Conservation (phyloP, 2,797 vertebrate genomes). For the Acanthurus leucopareius region DNA sequence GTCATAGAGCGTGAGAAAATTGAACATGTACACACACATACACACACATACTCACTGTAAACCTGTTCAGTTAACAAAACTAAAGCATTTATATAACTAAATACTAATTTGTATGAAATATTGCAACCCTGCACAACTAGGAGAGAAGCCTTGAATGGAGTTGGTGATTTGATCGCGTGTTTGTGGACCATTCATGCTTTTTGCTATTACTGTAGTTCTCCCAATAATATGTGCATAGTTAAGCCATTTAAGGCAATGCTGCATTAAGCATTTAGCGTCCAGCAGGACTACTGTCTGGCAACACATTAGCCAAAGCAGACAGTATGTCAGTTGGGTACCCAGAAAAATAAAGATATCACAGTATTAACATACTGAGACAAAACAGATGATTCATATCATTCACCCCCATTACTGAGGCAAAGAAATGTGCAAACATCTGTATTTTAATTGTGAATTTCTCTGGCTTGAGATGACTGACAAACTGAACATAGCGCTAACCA, state of each 20-base stretch:
- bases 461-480: too few relatives aligned
- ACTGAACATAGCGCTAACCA: too few relatives aligned
- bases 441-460: not conserved
- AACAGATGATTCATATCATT: not conserved
- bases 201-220: not conserved
- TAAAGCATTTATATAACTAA: not conserved
- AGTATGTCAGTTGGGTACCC: not conserved
- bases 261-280: not conserved
- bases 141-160: not conserved
- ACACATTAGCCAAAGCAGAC: not conserved
- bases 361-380: not conserved
- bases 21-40: not conserved
- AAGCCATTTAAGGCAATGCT: not conserved
- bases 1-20: constrained; percentile 55
- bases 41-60: not conserved
- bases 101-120: not conserved
- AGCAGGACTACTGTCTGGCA: not conserved
- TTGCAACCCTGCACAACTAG: not conserved
- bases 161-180: not conserved
- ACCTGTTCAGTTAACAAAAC: not conserved
- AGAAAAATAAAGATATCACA: not conserved
- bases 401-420: not conserved
- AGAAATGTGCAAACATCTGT: not conserved
- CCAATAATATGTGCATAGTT: not conserved
- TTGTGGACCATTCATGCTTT: not conserved